Base-by-base conservation (phyloP, 2,797 vertebrate genomes). In the Mareca penelope region DNA sequence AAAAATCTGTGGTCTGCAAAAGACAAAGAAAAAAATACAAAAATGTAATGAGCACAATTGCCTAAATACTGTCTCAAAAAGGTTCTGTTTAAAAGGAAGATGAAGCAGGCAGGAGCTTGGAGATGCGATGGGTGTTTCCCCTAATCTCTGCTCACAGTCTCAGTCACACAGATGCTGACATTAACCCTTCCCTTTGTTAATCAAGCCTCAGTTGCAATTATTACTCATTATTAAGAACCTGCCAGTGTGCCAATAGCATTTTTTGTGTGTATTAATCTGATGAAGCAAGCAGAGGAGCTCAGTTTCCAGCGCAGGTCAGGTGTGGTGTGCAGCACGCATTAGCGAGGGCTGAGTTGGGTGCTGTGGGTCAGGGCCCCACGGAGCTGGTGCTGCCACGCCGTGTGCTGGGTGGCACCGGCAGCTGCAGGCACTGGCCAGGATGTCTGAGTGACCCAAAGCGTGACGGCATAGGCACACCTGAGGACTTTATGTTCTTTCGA, bases 161-260 rank as follows among this genome's bases (percentile, higher is more conserved):
- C 64, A 82, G 80, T 70, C 59, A 63, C 35, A 75, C 55, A 50
- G 42, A 60, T 7, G 9, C 75, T 57, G 48, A 73, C 48, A 50
- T 86, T 82, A 78, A 92, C 69, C 78, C 57, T 85, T 76, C 35
- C 89, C 69, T 82, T 95, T 33, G 15, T 93, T 90, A 85, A 80
- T 92, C 80, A 87, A 6, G 4, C 63, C 87, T 40, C 59, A 10
- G 52, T 72, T 82, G 71, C 61, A 60, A 52, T 33, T 75, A 80
- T 90, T 94, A 55, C 67, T 96, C 67, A 39, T 92, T 73, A 86
- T 86, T 84, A 94, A 60, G 89, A 81, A 46, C 63, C 73, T 94
- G 80, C 52, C 68, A n/a, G 56, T 69, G 31, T 78, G 85, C 68
- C 90, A 92, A 88, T 81, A 76, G 86, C 35, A 29, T 89, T 90